Evolutionary conservation across 2,113 vertebrate species (phyloP).

Genomic region (Anoura caudifer): DNA sequence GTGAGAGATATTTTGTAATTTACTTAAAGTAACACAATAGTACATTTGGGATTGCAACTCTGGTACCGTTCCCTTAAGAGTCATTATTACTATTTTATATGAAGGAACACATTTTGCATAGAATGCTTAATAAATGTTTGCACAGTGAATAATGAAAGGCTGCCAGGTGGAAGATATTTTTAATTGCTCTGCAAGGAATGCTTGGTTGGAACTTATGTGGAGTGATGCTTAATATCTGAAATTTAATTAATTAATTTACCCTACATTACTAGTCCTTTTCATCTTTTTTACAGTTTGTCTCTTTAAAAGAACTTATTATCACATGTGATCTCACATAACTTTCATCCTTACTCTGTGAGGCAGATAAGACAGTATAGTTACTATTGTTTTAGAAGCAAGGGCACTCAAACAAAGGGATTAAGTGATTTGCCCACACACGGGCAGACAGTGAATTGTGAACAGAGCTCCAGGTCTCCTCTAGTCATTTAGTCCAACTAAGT

Average conservation of each 20-base stretch:
- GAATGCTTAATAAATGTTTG: not conserved
- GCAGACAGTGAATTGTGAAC: not conserved
- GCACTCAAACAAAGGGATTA: not conserved
- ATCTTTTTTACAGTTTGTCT: not conserved
- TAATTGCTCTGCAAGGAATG: not conserved
- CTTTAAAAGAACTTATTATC: not conserved
- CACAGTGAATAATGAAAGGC: not conserved
- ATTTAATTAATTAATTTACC: not conserved
- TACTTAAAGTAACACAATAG: not conserved
- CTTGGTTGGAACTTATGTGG: not conserved
- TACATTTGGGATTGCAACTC: not conserved
- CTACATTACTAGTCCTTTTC: not conserved
- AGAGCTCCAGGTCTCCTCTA: not conserved
- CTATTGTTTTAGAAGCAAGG: not conserved
- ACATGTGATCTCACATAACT: not conserved
- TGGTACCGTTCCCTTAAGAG: not conserved
- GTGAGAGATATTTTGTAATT: not conserved
- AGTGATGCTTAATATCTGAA: not conserved
- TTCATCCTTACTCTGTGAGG: not conserved
- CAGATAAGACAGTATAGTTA: not conserved
- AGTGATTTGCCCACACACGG: not conserved
- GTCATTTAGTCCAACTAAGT: not conserved
- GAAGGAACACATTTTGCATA: not conserved
- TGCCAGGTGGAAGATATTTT: not conserved
- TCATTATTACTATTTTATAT: not conserved